Base-by-base conservation (phyloP, 2,888 invertebrate species). In the Diplazon laetatorius region DNA sequence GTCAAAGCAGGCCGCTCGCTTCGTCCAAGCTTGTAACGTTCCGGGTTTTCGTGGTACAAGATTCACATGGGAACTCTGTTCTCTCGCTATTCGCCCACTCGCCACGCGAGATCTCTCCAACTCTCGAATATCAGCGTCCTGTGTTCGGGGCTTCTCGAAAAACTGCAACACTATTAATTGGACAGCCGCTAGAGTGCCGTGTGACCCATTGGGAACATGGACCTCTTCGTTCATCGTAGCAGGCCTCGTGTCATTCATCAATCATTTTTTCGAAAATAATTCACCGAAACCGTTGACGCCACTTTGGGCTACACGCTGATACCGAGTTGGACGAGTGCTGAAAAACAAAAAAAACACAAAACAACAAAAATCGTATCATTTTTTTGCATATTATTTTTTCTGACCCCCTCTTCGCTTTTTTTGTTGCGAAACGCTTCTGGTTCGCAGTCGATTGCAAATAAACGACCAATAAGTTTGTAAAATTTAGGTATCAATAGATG, bases 221-320 rank as follows among this genome's bases (percentile, higher is more conserved):
- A n/a, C n/a, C n/a, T n/a, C n/a, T n/a, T n/a, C n/a, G n/a, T n/a
- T n/a, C n/a, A n/a, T n/a, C n/a, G n/a, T n/a, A n/a, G n/a, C n/a
- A n/a, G n/a, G n/a, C n/a, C n/a, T n/a, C n/a, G n/a, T n/a, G n/a
- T n/a, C n/a, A n/a, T 85, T 84, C 85, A 87, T 87, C 87, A 86
- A 87, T 87, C 86, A 86, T n/a, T 84, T 84, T 79, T 83, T 82
- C 76, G 80, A 81, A 85, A 78, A 78, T 78, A 76, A 80, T 81
- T 65, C 73, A 65, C 76, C 78, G 70, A 72, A 72, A 76, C 69
- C 60, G 66, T 60, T 74, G 69, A 65, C 71, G 66, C 76, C 76
- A 39, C 50, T n/a, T n/a, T 35, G 60, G 39, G 46, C 52, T 22
- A 16, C 14, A 42, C 44, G 44, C 59, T 10, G 20, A 60, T 62